Evolutionary conservation across 2,113 vertebrate species (phyloP), one percentile per base, ranked within the genome.

Genomic region (Sylvia atricapilla): DNA sequence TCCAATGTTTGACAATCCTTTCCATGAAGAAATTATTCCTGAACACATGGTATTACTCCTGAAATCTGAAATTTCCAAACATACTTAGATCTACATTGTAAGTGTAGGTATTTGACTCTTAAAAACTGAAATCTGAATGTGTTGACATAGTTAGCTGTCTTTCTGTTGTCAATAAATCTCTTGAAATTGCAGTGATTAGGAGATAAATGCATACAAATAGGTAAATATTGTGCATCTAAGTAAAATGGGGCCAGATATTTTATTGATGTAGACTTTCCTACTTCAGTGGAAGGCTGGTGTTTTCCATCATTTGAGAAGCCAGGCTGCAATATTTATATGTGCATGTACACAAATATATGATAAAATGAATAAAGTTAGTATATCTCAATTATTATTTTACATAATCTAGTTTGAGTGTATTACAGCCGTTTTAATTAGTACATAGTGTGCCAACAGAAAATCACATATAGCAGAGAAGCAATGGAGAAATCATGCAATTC

Each of bases 371-470:
- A 24, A 92, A 85, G 76, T 90, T 90, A 69, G 63, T 85, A 20
- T 90, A 23, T 83, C 39, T 82, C 64, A 76, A 93, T 87, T 89
- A 74, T 82, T 94, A 91, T 85, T 93, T 31, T 64, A 62, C 11
- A 4, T 94, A 76, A 95, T 90, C 87, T 75, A 37, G 3, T 90
- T 94, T 39, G 56, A 75, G 30, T 89, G 24, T 78, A 66, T 82
- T 96, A 49, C 53, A 90, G 50, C 22, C 68, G 49, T 90, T 96
- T 94, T 95, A 96, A 94, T 96, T 96, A 85, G 67, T 73, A 64
- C n/a, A 18, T 22, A 60, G 28, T 80, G 37, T 92, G 82, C 92
- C 87, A 94, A 76, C 43, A 91, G n/a, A 85, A 84, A 80, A 90
- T 83, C 78, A 53, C 78, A 56, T 83, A 59, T 69, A 90, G 12